Evolutionary conservation across 2,888 invertebrate species (phyloP).

Genomic region (Hirtodrosophila histrioides): DNA sequence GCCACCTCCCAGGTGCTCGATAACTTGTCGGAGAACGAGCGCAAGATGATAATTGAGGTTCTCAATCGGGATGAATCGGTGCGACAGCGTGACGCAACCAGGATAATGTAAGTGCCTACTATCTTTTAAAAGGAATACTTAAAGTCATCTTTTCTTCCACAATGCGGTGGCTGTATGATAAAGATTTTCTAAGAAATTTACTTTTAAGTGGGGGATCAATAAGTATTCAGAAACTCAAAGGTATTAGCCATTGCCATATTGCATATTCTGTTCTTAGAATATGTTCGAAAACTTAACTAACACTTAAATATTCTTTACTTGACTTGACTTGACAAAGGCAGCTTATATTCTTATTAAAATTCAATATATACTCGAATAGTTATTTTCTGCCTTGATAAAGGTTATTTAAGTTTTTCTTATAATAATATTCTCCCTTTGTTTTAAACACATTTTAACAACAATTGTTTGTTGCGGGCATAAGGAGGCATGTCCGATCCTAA

Average conservation of each 20-base stretch:
- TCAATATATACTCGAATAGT: too few species aligned
- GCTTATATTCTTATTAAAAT: too few species aligned
- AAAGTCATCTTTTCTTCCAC: neutral
- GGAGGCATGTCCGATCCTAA: too few species aligned
- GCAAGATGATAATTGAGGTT: slow-evolving; percentile 86
- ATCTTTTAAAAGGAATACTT: neutral
- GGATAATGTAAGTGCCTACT: slow-evolving; percentile 85
- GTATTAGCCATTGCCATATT: neutral
- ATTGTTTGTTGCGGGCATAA: too few species aligned
- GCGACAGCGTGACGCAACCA: slow-evolving; percentile 85
- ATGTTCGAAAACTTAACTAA: too few species aligned
- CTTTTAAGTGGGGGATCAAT: neutral
- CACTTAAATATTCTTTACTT: too few species aligned
- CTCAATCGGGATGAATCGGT: slow-evolving; percentile 86
- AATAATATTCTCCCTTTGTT: too few species aligned
- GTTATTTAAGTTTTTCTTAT: too few species aligned
- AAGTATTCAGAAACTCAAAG: neutral
- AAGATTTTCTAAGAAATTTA: neutral
- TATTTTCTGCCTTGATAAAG: too few species aligned
- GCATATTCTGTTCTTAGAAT: too few species aligned
- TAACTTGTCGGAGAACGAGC: slow-evolving; percentile 84
- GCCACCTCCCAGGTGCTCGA: slow-evolving; percentile 83
- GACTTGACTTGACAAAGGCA: too few species aligned
- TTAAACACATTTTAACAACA: too few species aligned
- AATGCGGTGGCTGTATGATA: slow-evolving; percentile 2